Conservation (phyloP, 2,113 vertebrate species). For the Paracanthobrama guichenoti region DNA sequence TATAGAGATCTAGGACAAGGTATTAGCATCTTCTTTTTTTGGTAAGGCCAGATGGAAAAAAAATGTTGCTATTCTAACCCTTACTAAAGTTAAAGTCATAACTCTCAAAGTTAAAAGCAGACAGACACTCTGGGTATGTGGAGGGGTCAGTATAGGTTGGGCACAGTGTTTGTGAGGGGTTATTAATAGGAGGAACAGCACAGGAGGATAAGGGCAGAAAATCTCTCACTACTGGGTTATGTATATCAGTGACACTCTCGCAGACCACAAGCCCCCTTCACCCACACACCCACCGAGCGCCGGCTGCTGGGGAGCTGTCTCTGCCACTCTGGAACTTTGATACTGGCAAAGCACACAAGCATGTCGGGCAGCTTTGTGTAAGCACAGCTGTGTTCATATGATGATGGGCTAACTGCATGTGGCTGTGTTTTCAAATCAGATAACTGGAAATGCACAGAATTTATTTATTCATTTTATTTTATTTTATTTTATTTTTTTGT, state of each 20-base stretch:
- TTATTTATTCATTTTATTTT: too few relatives aligned
- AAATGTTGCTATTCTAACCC: slow-evolving; percentile 15
- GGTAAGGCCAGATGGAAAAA: background rate
- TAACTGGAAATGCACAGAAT: background rate
- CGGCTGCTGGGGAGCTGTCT: background rate
- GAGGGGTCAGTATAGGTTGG: slow-evolving; percentile 23
- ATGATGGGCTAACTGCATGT: background rate
- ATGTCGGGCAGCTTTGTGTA: slow-evolving; percentile 28
- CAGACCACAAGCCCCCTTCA: background rate
- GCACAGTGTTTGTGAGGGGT: slow-evolving; percentile 22
- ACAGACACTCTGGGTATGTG: slow-evolving; percentile 34
- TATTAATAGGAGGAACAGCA: slow-evolving; percentile 40
- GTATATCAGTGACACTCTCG: slow-evolving; percentile 28
- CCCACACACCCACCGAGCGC: background rate
- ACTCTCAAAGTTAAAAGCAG: slow-evolving; percentile 42
- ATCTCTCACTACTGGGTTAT: slow-evolving; percentile 33
- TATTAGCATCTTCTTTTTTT: background rate
- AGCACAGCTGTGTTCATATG: slow-evolving; percentile 41
- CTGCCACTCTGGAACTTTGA: background rate
- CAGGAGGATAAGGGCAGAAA: slow-evolving; percentile 38
- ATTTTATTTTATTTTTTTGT: background rate
- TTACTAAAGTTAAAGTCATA: slow-evolving; percentile 29
- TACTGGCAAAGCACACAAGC: slow-evolving; percentile 20
- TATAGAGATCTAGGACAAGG: background rate
- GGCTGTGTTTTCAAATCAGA: slow-evolving; percentile 14